Base-by-base conservation (phyloP, 2,888 invertebrate species). In the Archips xylosteana region DNA sequence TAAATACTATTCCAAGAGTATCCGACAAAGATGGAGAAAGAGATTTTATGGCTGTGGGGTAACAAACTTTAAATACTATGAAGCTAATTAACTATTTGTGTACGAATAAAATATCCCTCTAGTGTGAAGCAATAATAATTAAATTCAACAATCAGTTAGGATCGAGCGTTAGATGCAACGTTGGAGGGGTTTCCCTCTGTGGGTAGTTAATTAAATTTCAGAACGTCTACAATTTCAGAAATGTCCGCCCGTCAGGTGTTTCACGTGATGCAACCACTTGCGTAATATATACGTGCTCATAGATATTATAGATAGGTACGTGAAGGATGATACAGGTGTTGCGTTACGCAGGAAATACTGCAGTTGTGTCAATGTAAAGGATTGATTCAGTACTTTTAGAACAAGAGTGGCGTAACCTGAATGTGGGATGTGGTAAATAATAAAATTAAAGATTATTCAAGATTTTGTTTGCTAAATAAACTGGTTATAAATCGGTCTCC, bases 131-230 rank as follows among this genome's bases (percentile, higher is more conserved):
- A 13, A 36, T n/a, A 15, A 34, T 34, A 70, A 54, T 34, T 42
- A 12, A 61, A 69, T 23, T 49, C 10, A 54, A 57, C 59, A 23
- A 47, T 23, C 23, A 32, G 34, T 66, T 60, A 49, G 4, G 13
- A 59, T 12, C 47, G 13, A 23, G 32, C 34, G 34, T 59, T 34
- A 64, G 57, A 63, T 64, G 54, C 45, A 64, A 82, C 79, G 76
- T 79, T 78, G 75, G 76, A 79, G 83, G 81, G 86, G 88, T 80
- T 80, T 81, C 79, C 77, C 75, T 76, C 74, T 77, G 71, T 77
- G 79, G 87, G 78, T 78, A 84, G 91, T 90, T 92, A 92, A 92
- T 92, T 92, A 91, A 91, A 91, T 91, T 92, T 90, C 83, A 87
- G 85, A 76, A 83, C 77, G 87, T 87, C 87, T 90, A 90, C 88